Base-by-base conservation (phyloP, 2,113 vertebrate genomes). In the Ivindomyrus marchei region DNA sequence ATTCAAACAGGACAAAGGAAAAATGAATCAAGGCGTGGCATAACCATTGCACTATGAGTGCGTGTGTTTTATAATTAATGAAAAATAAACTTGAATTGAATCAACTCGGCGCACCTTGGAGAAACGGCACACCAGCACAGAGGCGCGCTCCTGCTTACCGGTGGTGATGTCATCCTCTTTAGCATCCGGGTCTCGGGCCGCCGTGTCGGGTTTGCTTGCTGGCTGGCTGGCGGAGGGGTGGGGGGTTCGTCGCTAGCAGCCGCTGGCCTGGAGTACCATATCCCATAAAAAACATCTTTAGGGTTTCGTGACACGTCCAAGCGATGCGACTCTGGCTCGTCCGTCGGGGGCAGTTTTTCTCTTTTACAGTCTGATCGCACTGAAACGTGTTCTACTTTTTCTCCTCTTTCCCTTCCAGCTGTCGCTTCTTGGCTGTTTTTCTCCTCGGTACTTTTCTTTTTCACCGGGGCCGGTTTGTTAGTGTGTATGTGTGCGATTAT, bases 151-250 rank as follows among this genome's bases (percentile, higher is more conserved):
- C 45, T 47, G 42, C 92, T 85, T 88, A 74, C 84, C 84, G 89
- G 53, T 74, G 92, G 94, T 96, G 95, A 96, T 94, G 96, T 96
- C 94, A 96, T 95, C 91, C 93, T 94, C 93, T 94, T 89, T 90
- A 95, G 94, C 95, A 96, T 96, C 96, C 96, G 95, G 96, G 96
- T 95, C 93, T 89, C 94, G 58, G 83, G 42, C 88, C 91, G 39
- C 24, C 45, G 85, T 91, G 90, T 91, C 50, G 45, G 45, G 6
- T 85, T 24, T 39, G 92, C 85, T 53, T 1, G 50, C 47, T 49
- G 9, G 49, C 49, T 91, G 85, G 91, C 88, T 87, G 39, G 84
- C 62, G 88, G 91, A 90, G 90, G 89, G 88, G 74, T 93, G 94
- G 93, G 94, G 83, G 42, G 83, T 93, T 94, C 93, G 94, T 92